Conservation (phyloP, 2,113 vertebrate species). For the Rhynchopsitta pachyrhyncha region DNA sequence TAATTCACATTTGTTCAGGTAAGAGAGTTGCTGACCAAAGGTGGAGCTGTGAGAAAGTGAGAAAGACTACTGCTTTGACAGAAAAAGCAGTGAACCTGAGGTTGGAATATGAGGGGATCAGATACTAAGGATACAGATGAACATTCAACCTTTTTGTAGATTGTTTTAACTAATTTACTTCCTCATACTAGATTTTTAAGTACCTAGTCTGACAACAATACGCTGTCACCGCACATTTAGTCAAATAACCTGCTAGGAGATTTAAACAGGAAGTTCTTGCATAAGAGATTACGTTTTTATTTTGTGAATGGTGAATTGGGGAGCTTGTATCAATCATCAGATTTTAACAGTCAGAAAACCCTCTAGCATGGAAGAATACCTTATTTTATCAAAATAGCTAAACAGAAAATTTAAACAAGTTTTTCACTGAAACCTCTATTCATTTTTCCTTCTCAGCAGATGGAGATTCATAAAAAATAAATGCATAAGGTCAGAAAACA, state of each 20-base stretch:
- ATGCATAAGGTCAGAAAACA: neutral
- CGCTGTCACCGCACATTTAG: neutral
- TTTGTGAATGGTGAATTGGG: neutral
- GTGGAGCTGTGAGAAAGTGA: neutral
- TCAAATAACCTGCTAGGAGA: neutral
- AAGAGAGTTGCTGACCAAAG: neutral
- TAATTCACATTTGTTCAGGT: neutral
- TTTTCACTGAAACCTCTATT: neutral
- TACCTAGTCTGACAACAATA: neutral
- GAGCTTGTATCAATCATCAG: neutral
- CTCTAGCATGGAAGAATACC: neutral
- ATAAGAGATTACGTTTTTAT: neutral
- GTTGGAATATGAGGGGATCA: neutral
- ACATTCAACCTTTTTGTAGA: neutral
- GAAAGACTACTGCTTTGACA: neutral
- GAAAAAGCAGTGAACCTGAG: neutral
- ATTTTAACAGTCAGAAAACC: accelerated
- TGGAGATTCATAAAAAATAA: neutral
- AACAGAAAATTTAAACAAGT: neutral
- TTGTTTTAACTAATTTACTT: neutral
- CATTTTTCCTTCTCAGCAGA: neutral
- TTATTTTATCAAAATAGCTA: neutral
- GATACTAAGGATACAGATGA: neutral
- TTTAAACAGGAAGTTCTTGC: neutral
- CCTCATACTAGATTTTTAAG: neutral